Conservation (phyloP, 2,888 invertebrate species). For the Polymixis flavicincta region DNA sequence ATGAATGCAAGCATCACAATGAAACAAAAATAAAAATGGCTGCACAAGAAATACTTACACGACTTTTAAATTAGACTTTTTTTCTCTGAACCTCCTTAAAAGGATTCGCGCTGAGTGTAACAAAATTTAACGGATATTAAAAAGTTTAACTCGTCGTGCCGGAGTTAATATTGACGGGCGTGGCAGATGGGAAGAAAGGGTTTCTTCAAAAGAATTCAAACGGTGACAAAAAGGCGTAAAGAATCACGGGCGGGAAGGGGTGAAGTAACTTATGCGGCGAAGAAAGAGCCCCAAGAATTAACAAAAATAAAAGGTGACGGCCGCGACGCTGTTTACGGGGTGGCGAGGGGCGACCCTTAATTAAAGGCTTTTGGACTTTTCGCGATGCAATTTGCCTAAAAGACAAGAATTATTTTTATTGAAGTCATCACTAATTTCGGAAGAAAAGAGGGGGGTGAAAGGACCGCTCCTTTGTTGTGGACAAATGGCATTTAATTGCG, state of each 20-base stretch:
- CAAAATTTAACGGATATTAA: conserved; percentile 91
- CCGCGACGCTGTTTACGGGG: conserved; percentile 87
- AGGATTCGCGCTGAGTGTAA: conserved; percentile 86
- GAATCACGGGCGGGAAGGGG: conserved; percentile 86
- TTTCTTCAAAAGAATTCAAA: conserved; percentile 90
- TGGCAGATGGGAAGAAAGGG: conserved; percentile 89
- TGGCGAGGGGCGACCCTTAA: conserved; percentile 87
- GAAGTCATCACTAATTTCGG: conserved; percentile 91
- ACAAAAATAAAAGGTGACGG: conserved; percentile 91
- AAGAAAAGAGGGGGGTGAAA: conserved; percentile 78
- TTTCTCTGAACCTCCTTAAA: conserved; percentile 78
- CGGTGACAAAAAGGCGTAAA: conserved; percentile 91
- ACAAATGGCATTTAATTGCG: conserved; percentile 89
- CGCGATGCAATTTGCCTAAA: conserved; percentile 91
- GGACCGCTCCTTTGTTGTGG: conserved; percentile 85
- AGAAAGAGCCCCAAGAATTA: conserved; percentile 89
- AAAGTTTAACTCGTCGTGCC: conserved; percentile 87
- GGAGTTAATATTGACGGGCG: conserved; percentile 91
- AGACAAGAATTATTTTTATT: conserved; percentile 91
- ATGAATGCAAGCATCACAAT: conserved; percentile 22
- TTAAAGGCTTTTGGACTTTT: conserved; percentile 91
- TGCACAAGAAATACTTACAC: conserved; percentile 33
- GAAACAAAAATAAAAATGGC: not conserved
- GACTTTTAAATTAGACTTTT: conserved; percentile 61
- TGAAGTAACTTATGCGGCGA: conserved; percentile 90